Percentiles rank a stretch among this genome's conserved stretches.
Evolutionary conservation across 1,140 invertebrate genomes (phyloP).

Genomic region (Megalopta genalis): DNA sequence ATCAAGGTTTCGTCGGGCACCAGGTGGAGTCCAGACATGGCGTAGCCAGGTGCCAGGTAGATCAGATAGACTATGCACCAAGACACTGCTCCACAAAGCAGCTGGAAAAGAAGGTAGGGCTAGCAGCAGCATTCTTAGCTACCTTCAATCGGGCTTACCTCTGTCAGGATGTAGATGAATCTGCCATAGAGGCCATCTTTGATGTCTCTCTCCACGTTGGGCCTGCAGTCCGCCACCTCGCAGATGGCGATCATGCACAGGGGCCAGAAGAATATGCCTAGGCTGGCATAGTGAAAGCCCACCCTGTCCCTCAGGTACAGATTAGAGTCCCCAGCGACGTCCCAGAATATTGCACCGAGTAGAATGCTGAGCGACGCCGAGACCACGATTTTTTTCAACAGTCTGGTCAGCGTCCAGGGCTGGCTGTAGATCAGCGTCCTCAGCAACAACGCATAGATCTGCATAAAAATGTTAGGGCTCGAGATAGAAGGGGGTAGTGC

Average conservation of each 20-base stretch:
- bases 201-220: constrained; percentile 88
- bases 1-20: constrained; percentile 74
- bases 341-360: constrained; percentile 94
- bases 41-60: constrained; percentile 92
- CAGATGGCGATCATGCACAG: constrained; percentile 85
- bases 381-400: constrained; percentile 88
- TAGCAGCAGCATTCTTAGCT: no score
- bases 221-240: constrained; percentile 85
- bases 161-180: constrained; percentile 88
- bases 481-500: constrained; percentile 85
- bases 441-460: constrained; percentile 85
- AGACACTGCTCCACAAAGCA: constrained; percentile 82
- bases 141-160: constrained; percentile 80
- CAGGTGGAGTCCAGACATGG: constrained; percentile 89
- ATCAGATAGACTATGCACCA: constrained; percentile 87
- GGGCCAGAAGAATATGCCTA: constrained; percentile 89
- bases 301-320: constrained; percentile 87
- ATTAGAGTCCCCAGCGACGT: constrained; percentile 87
- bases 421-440: constrained; percentile 89
- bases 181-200: constrained; percentile 89
- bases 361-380: constrained; percentile 90
- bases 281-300: constrained; percentile 91
- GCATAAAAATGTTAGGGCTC: constrained; percentile 82
- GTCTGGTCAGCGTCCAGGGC: constrained; percentile 90
- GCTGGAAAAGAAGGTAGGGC: constrained; percentile 75